These are phyloP conservation scores for Oncorhynchus clarkii DNA, from an alignment of 2,113 vertebrate genomes.

Conservation along the genomic window DNA sequence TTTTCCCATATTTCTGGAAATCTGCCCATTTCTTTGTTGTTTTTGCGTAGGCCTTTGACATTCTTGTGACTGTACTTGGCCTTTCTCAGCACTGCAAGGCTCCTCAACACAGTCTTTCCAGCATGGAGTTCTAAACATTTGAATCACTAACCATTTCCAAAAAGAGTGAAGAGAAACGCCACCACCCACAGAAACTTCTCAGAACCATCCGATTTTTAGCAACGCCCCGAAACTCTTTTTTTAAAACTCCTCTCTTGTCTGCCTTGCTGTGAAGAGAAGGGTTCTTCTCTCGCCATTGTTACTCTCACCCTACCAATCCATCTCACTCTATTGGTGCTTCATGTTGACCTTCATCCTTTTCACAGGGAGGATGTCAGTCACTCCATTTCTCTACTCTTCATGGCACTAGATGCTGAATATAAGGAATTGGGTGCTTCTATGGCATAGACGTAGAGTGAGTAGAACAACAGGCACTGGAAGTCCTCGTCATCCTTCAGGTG, in stretches of 20 bases:
- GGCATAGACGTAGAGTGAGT: slow-evolving; percentile 5
- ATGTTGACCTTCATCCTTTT: slow-evolving; percentile 43
- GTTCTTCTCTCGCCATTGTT: slow-evolving; percentile 46
- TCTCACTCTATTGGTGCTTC: slow-evolving; percentile 28
- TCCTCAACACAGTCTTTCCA: neutral
- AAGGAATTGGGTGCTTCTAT: slow-evolving; percentile 60
- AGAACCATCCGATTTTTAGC: neutral
- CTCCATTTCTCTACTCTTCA: slow-evolving; percentile 50
- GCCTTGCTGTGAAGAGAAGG: slow-evolving; percentile 29
- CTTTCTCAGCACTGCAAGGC: slow-evolving; percentile 32
- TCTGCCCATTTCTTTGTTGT: slow-evolving; percentile 36
- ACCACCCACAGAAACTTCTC: neutral
- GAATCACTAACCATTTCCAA: neutral
- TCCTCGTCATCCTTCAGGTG: slow-evolving; percentile 24
- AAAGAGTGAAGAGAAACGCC: neutral
- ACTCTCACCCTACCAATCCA: neutral
- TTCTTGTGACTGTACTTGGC: slow-evolving; percentile 50
- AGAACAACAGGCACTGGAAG: slow-evolving; percentile 29
- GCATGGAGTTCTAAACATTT: too few relatives aligned
- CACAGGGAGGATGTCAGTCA: slow-evolving; percentile 19
- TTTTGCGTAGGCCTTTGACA: slow-evolving; percentile 41
- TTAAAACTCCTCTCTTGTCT: slow-evolving; percentile 9
- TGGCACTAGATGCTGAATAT: slow-evolving; percentile 57
- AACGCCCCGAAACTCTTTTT: neutral
- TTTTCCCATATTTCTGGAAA: slow-evolving; percentile 65